Conservation (phyloP, 2,797 vertebrate genomes). For the Momotus momota region DNA sequence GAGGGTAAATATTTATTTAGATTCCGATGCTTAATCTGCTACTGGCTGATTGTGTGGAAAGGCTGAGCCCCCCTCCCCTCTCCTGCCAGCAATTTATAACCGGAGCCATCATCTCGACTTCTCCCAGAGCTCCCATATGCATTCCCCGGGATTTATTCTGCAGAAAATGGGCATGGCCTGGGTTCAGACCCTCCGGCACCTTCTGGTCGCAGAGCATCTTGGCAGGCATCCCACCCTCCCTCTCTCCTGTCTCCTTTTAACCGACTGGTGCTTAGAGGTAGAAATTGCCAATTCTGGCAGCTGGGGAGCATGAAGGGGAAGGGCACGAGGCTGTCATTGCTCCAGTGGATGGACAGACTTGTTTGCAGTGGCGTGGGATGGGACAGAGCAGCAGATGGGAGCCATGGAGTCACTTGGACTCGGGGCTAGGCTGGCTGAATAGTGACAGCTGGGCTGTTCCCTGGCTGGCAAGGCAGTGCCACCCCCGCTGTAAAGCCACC, state of each 20-base stretch:
- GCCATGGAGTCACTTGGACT: neutral
- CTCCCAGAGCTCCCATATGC: neutral
- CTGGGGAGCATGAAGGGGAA: rapidly evolving
- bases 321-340: neutral
- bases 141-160: neutral
- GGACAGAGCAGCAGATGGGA: neutral
- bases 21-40: neutral
- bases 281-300: neutral
- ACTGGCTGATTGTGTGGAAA: slow-evolving; percentile 26
- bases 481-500: neutral
- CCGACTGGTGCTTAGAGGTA: neutral
- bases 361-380: neutral
- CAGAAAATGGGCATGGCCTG: neutral
- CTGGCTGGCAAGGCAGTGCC: neutral
- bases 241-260: neutral
- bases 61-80: neutral
- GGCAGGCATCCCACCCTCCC: neutral
- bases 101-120: neutral
- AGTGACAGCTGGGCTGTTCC: neutral
- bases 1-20: slow-evolving; percentile 1
- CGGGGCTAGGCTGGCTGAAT: neutral
- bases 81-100: neutral
- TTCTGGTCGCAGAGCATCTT: neutral
- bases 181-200: neutral
- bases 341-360: neutral